Evolutionary conservation across 2,888 invertebrate species (phyloP).

Genomic region (Amorpha juglandis): DNA sequence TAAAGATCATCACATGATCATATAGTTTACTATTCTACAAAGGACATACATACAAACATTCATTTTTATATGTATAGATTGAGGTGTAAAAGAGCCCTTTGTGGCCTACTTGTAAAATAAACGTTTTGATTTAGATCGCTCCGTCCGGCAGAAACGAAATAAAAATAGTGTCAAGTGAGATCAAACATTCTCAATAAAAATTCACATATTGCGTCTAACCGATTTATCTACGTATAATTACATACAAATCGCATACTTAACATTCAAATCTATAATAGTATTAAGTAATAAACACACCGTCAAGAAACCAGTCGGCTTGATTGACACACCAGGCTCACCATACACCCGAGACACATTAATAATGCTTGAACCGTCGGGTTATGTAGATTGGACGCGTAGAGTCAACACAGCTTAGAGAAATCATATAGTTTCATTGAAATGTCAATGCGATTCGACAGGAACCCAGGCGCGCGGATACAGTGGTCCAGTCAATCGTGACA

Average conservation of each 20-base stretch:
- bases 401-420: not conserved
- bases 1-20: no score
- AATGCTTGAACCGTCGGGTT: not conserved
- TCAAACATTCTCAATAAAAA: no score
- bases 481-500: no score
- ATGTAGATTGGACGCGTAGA: not conserved
- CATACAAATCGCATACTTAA: not conserved
- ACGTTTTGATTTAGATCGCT: no score
- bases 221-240: not conserved
- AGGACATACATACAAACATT: no score
- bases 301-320: slow-evolving; percentile 5
- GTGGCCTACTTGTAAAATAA: no score
- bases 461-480: not conserved
- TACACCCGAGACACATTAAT: not conserved
- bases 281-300: not conserved
- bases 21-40: no score
- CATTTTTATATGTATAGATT: no score
- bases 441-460: not conserved
- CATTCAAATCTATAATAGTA: not conserved
- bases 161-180: no score
- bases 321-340: not conserved
- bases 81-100: no score
- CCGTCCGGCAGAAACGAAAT: no score
- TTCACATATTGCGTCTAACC: no score
- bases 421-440: not conserved